phyloP scores from a whole-genome alignment of 2,888 invertebrate genomes.

The Orthosia incerta region DNA sequence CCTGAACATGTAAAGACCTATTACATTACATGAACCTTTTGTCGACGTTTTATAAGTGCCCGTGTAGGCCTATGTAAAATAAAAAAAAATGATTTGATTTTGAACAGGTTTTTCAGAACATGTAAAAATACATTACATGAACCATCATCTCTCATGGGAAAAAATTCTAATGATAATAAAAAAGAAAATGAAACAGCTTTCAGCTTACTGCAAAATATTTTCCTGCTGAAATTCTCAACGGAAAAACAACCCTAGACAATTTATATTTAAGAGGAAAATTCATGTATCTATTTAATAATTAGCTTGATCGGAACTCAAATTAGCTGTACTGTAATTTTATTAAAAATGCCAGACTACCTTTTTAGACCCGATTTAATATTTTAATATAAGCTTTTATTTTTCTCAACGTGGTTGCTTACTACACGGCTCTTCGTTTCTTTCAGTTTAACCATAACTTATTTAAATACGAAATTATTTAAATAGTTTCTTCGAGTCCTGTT shows the following conservation, averaged over 20 bases:
- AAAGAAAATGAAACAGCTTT: constrained; percentile 13
- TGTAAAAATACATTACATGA: background rate
- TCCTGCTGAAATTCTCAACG: constrained; percentile 10
- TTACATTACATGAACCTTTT: background rate
- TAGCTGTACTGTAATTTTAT: constrained; percentile 20
- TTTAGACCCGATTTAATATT: constrained; percentile 22
- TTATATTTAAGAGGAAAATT: constrained; percentile 17
- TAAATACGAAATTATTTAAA: background rate
- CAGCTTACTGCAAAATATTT: constrained; percentile 8
- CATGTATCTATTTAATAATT: constrained; percentile 33
- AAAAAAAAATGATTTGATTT: too few relatives aligned
- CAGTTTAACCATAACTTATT: constrained; percentile 1
- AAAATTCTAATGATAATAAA: background rate
- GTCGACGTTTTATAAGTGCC: too few relatives aligned
- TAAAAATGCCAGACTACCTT: constrained; percentile 9
- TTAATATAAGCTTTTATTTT: constrained; percentile 13
- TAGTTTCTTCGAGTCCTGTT: constrained; percentile 15
- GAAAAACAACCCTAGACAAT: constrained; percentile 9
- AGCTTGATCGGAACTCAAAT: constrained; percentile 18
- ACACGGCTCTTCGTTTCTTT: background rate
- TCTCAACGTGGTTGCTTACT: background rate
- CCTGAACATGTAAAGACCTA: background rate
- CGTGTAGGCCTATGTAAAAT: too few relatives aligned
- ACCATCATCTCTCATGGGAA: background rate
- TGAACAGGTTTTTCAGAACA: background rate